Evolutionary conservation across 53 echinoderm and acorn worm species (phyloP).

Genomic region (Temnopleurus reevesii): DNA sequence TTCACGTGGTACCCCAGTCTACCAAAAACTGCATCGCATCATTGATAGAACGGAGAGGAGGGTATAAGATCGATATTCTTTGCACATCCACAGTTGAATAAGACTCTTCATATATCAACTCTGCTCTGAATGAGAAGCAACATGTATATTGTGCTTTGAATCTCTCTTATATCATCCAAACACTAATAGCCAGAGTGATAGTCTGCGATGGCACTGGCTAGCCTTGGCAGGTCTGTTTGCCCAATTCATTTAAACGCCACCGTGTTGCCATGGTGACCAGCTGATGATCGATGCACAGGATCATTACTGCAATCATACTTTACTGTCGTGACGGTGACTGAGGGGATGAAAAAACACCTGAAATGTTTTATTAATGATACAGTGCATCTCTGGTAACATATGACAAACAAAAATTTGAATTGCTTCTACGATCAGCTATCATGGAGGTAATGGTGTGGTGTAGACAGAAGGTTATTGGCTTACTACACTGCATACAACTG

Average conservation of each 20-base stretch:
- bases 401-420: not conserved
- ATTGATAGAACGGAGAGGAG: too few species aligned
- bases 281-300: not conserved
- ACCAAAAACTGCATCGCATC: too few species aligned
- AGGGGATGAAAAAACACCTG: not conserved
- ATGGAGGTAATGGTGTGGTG: too few species aligned
- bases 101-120: not conserved
- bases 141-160: not conserved
- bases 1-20: too few species aligned
- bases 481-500: too few species aligned
- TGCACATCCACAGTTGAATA: not conserved
- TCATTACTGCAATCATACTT: not conserved
- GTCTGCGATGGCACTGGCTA: not conserved
- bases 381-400: not conserved
- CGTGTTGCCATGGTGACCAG: not conserved
- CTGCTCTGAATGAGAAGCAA: not conserved
- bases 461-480: too few species aligned
- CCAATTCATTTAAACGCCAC: not conserved
- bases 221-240: not conserved
- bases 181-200: not conserved
- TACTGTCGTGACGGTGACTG: not conserved
- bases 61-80: too few species aligned
- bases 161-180: not conserved
- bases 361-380: not conserved
- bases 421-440: not conserved